phyloP scores from a whole-genome alignment of 30 jellyfish, hydroid and myxozoan species.

The Catostylus mosaicus region DNA sequence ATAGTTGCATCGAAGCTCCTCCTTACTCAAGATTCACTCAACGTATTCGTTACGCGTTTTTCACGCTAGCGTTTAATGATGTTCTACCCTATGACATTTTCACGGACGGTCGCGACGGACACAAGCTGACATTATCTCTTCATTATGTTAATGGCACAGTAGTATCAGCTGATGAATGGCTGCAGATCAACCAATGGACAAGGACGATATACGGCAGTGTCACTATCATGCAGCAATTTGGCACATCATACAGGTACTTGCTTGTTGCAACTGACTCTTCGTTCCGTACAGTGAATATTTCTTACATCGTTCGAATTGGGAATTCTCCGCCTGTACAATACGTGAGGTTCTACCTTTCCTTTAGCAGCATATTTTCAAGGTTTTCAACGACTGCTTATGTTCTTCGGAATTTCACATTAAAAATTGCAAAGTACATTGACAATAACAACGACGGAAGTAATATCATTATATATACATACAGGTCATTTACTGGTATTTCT shows the following conservation, averaged over 20 bases:
- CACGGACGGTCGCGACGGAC: constrained; percentile 56
- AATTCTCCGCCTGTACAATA: constrained; percentile 23
- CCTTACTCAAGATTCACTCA: constrained; percentile 50
- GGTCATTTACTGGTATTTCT: constrained; percentile 12
- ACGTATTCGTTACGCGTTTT: constrained; percentile 47
- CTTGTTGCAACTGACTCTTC: constrained; percentile 87
- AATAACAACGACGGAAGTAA: constrained; percentile 9
- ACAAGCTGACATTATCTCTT: constrained; percentile 15
- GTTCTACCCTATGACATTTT: constrained; percentile 14
- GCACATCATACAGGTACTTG: not conserved
- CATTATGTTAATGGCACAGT: constrained; percentile 54
- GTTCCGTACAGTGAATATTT: constrained; percentile 76
- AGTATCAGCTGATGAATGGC: constrained; percentile 77
- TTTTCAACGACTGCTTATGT: constrained; percentile 25
- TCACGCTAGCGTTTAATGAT: constrained; percentile 48
- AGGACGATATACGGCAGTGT: constrained; percentile 75
- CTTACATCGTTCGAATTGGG: constrained; percentile 57
- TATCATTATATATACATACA: constrained; percentile 5
- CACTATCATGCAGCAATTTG: constrained; percentile 13
- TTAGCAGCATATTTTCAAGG: constrained; percentile 7
- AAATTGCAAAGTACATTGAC: constrained; percentile 37
- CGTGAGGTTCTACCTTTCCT: constrained; percentile 66
- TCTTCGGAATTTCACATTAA: constrained; percentile 37
- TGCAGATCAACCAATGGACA: constrained; percentile 53
- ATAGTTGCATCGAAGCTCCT: constrained; percentile 88